Evolutionary conservation across 2,797 vertebrate genomes (phyloP), one percentile per base, ranked within the genome.

Genomic region (Coreius guichenoti): DNA sequence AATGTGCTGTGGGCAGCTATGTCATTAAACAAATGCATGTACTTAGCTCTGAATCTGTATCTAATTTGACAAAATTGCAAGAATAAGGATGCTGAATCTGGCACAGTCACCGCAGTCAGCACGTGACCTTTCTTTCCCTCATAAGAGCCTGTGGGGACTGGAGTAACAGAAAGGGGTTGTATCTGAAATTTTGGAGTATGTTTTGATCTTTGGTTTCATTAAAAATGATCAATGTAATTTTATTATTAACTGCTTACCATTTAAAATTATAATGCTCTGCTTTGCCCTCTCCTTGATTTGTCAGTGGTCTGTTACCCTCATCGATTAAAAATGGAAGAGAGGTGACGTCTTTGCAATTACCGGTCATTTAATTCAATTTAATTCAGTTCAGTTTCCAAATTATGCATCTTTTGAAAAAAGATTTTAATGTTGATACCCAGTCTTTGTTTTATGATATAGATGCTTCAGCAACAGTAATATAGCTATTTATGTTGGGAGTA

Each of bases 61-160:
- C 49, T n/a, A 76, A 76, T 76, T 76, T 76, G 33, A 77, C 23
- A 61, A 58, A 77, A 26, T 26, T 58, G 23, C 13, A 11, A 39
- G 9, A 78, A 61, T 23, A 61, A 58, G 8, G 1, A 56, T 78
- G 33, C 23, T 11, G 54, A 39, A 61, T 78, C 14, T 61, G 54
- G 54, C 23, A 43, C 14, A 77, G 73, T 78, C 13, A 9, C 33
- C 26, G 4, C 21, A 58, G 51, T 56, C 74, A 56, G 7, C 6
- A 56, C 0, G 13, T 76, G 74, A 58, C 29, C 19, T 67, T 67
- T 33, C 7, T 67, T 67, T 67, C 17, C 51, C 33, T 77, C 33
- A 23, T 54, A 77, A 77, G 51, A 77, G 51, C 13, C 75, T 58
- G 21, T 33, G 13, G 51, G 31, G 19, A 58, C 23, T 58, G 36